These are phyloP conservation scores for Andrena chrysosceles DNA, from an alignment of 2,888 invertebrate genomes.

Conservation along the genomic window DNA sequence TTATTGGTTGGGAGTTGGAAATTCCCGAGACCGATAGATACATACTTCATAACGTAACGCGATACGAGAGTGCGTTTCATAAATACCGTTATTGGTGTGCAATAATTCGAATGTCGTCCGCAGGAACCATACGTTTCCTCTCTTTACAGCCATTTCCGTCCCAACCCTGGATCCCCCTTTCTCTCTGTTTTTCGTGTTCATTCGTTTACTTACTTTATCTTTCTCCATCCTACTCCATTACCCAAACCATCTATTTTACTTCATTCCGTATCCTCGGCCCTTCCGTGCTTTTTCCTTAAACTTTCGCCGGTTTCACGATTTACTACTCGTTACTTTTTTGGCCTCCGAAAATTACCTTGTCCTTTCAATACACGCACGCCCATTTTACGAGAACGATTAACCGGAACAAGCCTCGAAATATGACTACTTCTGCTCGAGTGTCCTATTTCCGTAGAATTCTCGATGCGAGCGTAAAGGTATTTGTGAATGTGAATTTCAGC, in stretches of 20 bases:
- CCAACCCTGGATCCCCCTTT: slow-evolving; percentile 40
- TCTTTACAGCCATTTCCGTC: slow-evolving; percentile 57
- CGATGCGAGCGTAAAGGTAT: background rate
- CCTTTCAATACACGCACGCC: slow-evolving; percentile 36
- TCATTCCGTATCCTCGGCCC: slow-evolving; percentile 43
- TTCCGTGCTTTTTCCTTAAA: slow-evolving; percentile 50
- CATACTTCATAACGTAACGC: slow-evolving; percentile 25
- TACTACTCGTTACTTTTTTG: slow-evolving; percentile 36
- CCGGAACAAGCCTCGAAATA: slow-evolving; percentile 39
- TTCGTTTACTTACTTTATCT: slow-evolving; percentile 45
- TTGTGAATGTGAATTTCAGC: background rate
- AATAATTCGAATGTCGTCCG: slow-evolving; percentile 65
- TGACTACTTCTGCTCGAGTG: slow-evolving; percentile 9
- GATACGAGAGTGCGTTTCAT: slow-evolving; percentile 61
- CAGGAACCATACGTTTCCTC: slow-evolving; percentile 66
- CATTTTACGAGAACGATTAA: slow-evolving; percentile 57
- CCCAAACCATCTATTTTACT: slow-evolving; percentile 27
- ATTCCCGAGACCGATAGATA: slow-evolving; percentile 13
- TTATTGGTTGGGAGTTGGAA: background rate
- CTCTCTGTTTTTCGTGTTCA: slow-evolving; percentile 37
- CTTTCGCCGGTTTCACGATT: slow-evolving; percentile 48
- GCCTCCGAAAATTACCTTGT: slow-evolving; percentile 38
- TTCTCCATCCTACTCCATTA: slow-evolving; percentile 27
- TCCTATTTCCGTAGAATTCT: slow-evolving; percentile 3
- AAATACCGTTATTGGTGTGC: slow-evolving; percentile 70